phyloP scores from a whole-genome alignment of 37 sponge, comb jelly and placozoan species.

The Bolinopsis microptera region DNA sequence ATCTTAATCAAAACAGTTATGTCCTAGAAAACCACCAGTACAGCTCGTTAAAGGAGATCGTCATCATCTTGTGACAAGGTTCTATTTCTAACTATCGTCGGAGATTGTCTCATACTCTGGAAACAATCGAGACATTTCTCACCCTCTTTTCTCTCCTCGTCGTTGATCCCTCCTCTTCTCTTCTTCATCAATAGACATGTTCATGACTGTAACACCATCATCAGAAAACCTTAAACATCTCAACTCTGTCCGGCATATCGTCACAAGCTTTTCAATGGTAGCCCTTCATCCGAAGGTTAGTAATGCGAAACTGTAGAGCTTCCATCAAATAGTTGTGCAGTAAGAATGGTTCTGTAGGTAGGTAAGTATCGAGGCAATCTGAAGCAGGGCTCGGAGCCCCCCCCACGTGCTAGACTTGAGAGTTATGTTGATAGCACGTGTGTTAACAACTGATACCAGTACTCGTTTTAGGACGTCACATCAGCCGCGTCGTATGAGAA shows the following conservation, averaged over 20 bases:
- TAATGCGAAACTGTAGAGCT: slow-evolving; percentile 50
- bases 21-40: not conserved
- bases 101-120: not conserved
- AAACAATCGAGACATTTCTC: not conserved
- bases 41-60: not conserved
- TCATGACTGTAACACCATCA: slow-evolving; percentile 34
- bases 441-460: slow-evolving; percentile 33
- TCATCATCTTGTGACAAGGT: slow-evolving; percentile 55
- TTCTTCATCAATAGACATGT: slow-evolving; percentile 4
- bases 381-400: slow-evolving; percentile 3
- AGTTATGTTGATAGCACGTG: not conserved
- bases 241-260: slow-evolving; percentile 11
- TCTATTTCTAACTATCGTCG: slow-evolving; percentile 35
- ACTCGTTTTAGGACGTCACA: slow-evolving; percentile 4
- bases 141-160: not conserved
- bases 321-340: slow-evolving; percentile 37
- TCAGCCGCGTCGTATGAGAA: slow-evolving; percentile 17
- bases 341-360: slow-evolving; percentile 17
- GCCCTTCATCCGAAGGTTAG: not conserved
- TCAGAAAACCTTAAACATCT: slow-evolving; percentile 50
- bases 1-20: not conserved
- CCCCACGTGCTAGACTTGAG: not conserved
- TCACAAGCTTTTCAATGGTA: slow-evolving; percentile 51
- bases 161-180: not conserved
- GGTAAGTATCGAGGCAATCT: not conserved